Base-by-base conservation (phyloP, 2,113 vertebrate species). In the Coracopsis vasa region DNA sequence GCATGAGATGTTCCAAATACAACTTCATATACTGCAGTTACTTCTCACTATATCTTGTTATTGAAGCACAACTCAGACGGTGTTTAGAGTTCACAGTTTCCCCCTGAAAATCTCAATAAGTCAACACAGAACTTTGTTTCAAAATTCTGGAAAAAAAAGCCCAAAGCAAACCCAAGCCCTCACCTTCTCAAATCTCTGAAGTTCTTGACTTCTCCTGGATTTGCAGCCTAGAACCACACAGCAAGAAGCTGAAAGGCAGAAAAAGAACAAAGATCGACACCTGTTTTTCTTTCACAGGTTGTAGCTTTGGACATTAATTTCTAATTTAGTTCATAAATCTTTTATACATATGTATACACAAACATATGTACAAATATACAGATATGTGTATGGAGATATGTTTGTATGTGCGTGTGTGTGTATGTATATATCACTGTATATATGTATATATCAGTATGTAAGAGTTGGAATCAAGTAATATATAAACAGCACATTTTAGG, bases 151-250 rank as follows among this genome's bases (percentile, higher is more conserved):
- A 1, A 18, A n/a, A 61, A 61, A 50, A 50, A 65, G 9, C 0
- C 4, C n/a, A 56, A 56, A 27, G 3, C 39, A 80, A 29, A 13
- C 2, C 7, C 1, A 35, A 25, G 25, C 11, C 4, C 2, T 62
- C 50, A 84, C 3, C 6, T 83, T 86, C 45, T 66, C 28, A 73
- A 53, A 45, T 50, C 5, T 20, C 62, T 80, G 67, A 42, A 58
- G 54, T 64, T 62, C 62, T 77, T 27, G 42, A 35, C 16, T 71
- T 72, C 37, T 93, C 13, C 14, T 53, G 62, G 28, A 61, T 60
- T 75, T 71, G 27, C 21, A 29, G 41, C 23, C 47, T 54, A 48
- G 18, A 86, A 39, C 25, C 69, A 47, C 35, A 87, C 67, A 90
- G 27, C 42, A 58, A 85, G 58, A 88, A 71, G 31, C 28, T 67